Percentiles rank a stretch among this genome's conserved stretches.
phyloP scores from a whole-genome alignment of 1,140 invertebrate genomes.

The Nasonia longicornis region DNA sequence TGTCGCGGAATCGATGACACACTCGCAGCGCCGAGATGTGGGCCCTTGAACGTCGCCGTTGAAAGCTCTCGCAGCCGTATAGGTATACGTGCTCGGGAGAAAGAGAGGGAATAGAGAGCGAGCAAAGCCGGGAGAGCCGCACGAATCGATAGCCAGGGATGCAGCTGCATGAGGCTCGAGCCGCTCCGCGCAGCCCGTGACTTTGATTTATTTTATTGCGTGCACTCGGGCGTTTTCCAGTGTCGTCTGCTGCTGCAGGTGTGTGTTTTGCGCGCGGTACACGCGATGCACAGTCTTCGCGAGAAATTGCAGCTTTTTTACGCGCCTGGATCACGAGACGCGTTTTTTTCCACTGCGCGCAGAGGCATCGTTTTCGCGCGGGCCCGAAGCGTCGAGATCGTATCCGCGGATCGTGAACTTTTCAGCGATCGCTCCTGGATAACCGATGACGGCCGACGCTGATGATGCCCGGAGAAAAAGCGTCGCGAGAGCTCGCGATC shows the following conservation, averaged over 20 bases:
- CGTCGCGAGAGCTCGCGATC: no score
- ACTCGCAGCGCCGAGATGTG: not conserved
- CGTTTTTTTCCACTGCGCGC: no score
- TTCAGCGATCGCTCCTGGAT: no score
- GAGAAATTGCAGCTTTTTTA: not conserved
- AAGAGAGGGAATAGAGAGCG: not conserved
- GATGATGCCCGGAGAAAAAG: no score
- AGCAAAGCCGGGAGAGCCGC: not conserved
- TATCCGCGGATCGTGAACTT: no score
- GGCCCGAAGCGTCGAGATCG: no score
- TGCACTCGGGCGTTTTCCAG: not conserved
- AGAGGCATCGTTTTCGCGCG: no score
- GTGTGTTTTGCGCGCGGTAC: not conserved
- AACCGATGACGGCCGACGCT: no score
- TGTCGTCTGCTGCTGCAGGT: not conserved
- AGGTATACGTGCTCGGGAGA: no score
- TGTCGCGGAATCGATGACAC: not conserved
- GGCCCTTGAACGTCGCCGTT: slow-evolving; percentile 29
- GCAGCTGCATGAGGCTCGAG: not conserved
- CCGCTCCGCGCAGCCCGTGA: not conserved
- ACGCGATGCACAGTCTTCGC: not conserved
- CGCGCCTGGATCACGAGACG: no score
- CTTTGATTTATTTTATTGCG: slow-evolving; percentile 22
- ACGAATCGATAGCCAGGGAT: not conserved
- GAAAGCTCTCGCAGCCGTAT: not conserved